Evolutionary conservation across 2,797 vertebrate species (phyloP).

Genomic region (Scarus forsteni): DNA sequence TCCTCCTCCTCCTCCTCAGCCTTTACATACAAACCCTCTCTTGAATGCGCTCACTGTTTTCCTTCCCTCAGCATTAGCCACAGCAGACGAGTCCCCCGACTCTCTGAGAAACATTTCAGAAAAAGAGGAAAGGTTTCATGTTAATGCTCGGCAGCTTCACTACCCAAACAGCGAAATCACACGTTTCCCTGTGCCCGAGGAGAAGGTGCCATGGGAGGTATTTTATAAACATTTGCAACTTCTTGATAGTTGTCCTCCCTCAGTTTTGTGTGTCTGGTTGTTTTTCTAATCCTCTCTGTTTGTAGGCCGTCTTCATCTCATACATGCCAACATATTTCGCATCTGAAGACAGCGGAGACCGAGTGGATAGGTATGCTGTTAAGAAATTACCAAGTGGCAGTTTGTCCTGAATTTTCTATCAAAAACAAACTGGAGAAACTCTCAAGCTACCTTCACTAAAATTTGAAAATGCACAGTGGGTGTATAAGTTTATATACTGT

Average conservation of each 20-base stretch:
- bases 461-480: too few relatives aligned
- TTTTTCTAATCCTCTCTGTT: constrained; percentile 6
- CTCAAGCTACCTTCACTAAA: too few relatives aligned
- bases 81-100: constrained; percentile 33
- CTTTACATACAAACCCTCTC: not conserved
- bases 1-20: not conserved
- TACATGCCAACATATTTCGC: constrained; percentile 86
- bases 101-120: constrained; percentile 29
- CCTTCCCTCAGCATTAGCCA: constrained; percentile 4
- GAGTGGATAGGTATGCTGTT: constrained; percentile 59
- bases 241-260: too few relatives aligned
- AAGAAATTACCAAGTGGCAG: not conserved
- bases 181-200: constrained; percentile 94
- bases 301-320: constrained; percentile 86
- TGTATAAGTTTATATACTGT: too few relatives aligned
- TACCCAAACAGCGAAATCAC: constrained; percentile 83
- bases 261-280: not conserved
- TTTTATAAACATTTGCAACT: constrained; percentile 8
- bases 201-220: constrained; percentile 98
- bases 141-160: constrained; percentile 85
- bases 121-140: constrained; percentile 71
- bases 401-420: too few relatives aligned
- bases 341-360: constrained; percentile 49
- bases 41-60: not conserved
- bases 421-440: too few relatives aligned